Evolutionary conservation across 2,888 invertebrate species (phyloP).

Genomic region (Coleophora deauratella): DNA sequence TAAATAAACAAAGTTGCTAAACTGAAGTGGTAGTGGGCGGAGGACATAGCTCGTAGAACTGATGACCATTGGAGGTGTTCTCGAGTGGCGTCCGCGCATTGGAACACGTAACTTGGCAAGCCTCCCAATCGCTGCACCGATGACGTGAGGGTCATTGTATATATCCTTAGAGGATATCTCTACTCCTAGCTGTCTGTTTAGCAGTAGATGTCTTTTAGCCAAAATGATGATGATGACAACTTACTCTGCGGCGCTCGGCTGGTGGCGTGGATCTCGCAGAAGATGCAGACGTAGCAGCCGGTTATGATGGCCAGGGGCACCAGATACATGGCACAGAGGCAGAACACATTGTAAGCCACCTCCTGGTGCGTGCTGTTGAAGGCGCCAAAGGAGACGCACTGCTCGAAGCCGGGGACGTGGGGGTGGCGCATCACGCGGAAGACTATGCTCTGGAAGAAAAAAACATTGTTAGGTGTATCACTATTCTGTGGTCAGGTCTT

Average conservation of each 20-base stretch:
- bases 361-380: constrained; percentile 78
- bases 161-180: too few species aligned
- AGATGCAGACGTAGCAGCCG: constrained; percentile 81
- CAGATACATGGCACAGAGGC: constrained; percentile 83
- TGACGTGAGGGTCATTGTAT: too few species aligned
- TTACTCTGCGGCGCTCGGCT: constrained; percentile 75
- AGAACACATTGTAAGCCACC: constrained; percentile 82
- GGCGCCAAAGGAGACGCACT: constrained; percentile 85
- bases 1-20: too few species aligned
- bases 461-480: constrained; percentile 14
- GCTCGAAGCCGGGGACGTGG: constrained; percentile 75
- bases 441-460: constrained; percentile 77
- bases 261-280: constrained; percentile 81
- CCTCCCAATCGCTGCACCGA: too few species aligned
- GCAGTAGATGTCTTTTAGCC: too few species aligned
- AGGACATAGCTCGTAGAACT: too few species aligned
- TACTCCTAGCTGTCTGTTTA: too few species aligned
- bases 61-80: too few species aligned
- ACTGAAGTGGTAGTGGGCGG: too few species aligned
- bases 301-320: constrained; percentile 82
- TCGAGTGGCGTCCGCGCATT: too few species aligned
- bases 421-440: constrained; percentile 82
- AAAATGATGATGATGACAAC: constrained; percentile 11
- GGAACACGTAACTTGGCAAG: too few species aligned
- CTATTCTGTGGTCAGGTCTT: too few species aligned